A percentile compares a stretch with the other conserved stretches of the same genome.
phyloP scores from a whole-genome alignment of 2,888 invertebrate genomes.

The Drosophila colorata region DNA sequence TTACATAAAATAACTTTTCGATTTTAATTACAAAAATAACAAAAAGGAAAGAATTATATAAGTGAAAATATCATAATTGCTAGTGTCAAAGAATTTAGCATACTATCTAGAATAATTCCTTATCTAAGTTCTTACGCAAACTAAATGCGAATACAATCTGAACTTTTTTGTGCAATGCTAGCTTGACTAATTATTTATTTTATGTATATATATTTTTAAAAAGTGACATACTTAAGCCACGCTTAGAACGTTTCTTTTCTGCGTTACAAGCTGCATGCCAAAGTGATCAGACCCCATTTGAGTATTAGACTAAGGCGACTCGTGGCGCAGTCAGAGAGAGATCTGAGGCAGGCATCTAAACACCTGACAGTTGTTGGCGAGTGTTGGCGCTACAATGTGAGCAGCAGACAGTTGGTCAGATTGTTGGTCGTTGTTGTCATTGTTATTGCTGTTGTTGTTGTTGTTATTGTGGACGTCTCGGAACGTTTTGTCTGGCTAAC shows the following conservation, averaged over 20 bases:
- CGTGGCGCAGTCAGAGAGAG: constrained; percentile 54
- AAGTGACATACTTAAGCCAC: background rate
- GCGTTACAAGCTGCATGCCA: background rate
- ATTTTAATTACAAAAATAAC: too few relatives aligned
- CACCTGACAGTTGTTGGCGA: constrained; percentile 75
- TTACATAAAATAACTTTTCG: too few relatives aligned
- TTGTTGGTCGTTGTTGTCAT: constrained; percentile 44
- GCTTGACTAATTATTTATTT: too few relatives aligned
- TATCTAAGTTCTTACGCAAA: too few relatives aligned
- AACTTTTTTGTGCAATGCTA: too few relatives aligned
- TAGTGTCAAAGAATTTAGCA: too few relatives aligned
- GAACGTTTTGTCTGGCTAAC: constrained; percentile 56
- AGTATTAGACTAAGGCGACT: constrained; percentile 45
- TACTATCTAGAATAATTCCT: too few relatives aligned
- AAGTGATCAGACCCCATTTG: constrained; percentile 18
- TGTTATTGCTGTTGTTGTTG: constrained; percentile 45
- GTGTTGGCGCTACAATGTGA: constrained; percentile 70
- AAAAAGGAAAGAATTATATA: too few relatives aligned
- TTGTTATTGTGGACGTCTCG: constrained; percentile 32
- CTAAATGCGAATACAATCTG: too few relatives aligned
- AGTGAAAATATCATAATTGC: too few relatives aligned
- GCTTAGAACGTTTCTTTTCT: too few relatives aligned
- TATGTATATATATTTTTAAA: too few relatives aligned
- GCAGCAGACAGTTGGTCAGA: constrained; percentile 44
- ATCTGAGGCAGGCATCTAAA: constrained; percentile 62